Evolutionary conservation across 2,113 vertebrate genomes (phyloP), one percentile per base, ranked within the genome.

Genomic region (Mustela nigripes): DNA sequence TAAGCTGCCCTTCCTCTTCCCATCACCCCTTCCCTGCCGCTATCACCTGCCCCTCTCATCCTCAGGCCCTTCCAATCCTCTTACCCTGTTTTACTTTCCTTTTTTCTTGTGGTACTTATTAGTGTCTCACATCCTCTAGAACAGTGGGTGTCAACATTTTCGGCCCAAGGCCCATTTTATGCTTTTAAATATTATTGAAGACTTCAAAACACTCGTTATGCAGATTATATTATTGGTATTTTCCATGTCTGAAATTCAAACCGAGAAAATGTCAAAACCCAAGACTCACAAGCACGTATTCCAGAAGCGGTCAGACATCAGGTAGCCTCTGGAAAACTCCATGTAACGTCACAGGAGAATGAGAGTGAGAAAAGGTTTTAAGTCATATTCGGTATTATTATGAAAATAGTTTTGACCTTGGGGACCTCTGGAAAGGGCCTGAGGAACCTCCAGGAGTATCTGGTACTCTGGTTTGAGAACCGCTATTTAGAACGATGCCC

Each of bases 131-230:
- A 16, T 56, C 15, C 11, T 84, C 94, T 73, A 62, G 31, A 81
- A 67, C 15, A 96, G 48, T 56, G 45, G 53, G 60, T 90, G 62
- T 89, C 83, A 33, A 85, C 42, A 50, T 56, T 80, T 33, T 22
- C 5, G 14, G 71, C 42, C 31, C 58, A 62, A 58, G 22, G 69
- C 42, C 79, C 12, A 39, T 18, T 39, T 88, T 28, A 84, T 39
- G 11, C 33, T 80, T 45, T 93, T 92, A 85, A 95, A 91, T 89
- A 80, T 94, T 36, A 92, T 69, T 24, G 31, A 93, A 96, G 45
- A 58, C 53, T 78, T 39, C 22, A 58, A 91, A 69, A 84, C 33
- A 26, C n/a, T 56, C 26, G 5, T 79, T 56, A 36, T 26, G 0
- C 65, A 12, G 10, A 1, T 82, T 26, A 7, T 63, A 79, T n/a